These are phyloP conservation scores for Psittacara wagleri DNA, from an alignment of 2,113 vertebrate genomes.

Conservation along the genomic window DNA sequence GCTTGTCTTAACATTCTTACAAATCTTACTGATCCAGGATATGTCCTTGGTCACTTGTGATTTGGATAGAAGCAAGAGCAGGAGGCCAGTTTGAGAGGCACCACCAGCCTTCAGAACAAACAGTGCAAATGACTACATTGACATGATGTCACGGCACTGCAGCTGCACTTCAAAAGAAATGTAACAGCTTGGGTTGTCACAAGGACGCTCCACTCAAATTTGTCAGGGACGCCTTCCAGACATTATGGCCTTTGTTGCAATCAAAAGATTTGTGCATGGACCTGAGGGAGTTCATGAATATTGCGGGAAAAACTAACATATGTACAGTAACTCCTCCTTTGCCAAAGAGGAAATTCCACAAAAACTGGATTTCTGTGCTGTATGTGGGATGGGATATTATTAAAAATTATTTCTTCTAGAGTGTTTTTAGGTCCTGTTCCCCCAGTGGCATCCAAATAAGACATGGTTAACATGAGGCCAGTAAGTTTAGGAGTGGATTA, in stretches of 20 bases:
- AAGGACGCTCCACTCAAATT: slow-evolving; percentile 39
- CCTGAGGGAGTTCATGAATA: slow-evolving; percentile 16
- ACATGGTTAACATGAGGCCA: not conserved
- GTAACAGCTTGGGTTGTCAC: not conserved
- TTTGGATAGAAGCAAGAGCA: not conserved
- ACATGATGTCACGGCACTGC: slow-evolving; percentile 20
- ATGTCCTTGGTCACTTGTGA: slow-evolving; percentile 27
- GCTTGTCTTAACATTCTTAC: not conserved
- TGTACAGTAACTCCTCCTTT: slow-evolving; percentile 16
- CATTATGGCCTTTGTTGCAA: not conserved
- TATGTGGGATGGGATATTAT: not conserved
- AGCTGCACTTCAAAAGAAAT: slow-evolving; percentile 60
- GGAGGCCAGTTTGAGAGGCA: slow-evolving; percentile 20
- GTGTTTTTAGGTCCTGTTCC: not conserved
- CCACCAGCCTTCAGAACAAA: slow-evolving; percentile 43
- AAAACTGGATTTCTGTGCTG: not conserved
- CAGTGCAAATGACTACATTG: slow-evolving; percentile 42
- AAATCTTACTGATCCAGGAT: not conserved
- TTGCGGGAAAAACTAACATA: not conserved
- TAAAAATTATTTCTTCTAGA: not conserved
- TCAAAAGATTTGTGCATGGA: slow-evolving; percentile 32
- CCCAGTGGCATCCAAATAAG: not conserved
- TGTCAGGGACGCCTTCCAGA: slow-evolving; percentile 47
- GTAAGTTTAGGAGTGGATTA: not conserved
- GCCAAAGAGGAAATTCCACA: slow-evolving; percentile 1